Base-by-base conservation (phyloP, 2,888 invertebrate genomes). In the Harpalus rufipes region DNA sequence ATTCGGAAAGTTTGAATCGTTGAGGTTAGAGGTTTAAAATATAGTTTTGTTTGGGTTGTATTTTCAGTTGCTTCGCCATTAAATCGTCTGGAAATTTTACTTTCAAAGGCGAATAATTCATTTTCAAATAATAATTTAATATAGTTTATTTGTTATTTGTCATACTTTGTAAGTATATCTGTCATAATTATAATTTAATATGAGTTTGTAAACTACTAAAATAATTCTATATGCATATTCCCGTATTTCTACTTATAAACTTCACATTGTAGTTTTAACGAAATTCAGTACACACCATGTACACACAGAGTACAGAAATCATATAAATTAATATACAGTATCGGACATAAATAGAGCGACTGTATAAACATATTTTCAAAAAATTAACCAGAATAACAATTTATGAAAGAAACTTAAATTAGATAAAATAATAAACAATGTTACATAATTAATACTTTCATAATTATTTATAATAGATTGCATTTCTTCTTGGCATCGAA, bases 11-110 rank as follows among this genome's bases (percentile, higher is more conserved):
- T 68, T 68, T 63, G 44, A 51, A 51, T 68, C 68, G 12, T 68
- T 68, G 68, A 68, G 32, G 32, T 68, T 68, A 14, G 8, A 32
- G 68, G 32, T 32, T 68, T 39, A 68, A 68, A 68, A 68, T 68
- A 68, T 68, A 39, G 68, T 68, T 68, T 68, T 68, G 68, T 68
- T 68, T 68, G 39, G 68, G 32, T 39, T 32, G 32, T 68, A 68
- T 68, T 39, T 68, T 68, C 7, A 10, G 18, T 5, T 0, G 12
- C 68, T 12, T 5, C n/a, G 5, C 12, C 21, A 63, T 25, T 25
- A 68, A 68, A 39, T 39, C 41, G 32, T 39, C 32, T 39, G 68
- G 7, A 32, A 68, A 59, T 16, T 59, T 59, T 59, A 7, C 14
- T 59, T 59, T 16, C 59, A 14, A 59, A 59, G n/a, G 14, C 14